Evolutionary conservation across 2,113 vertebrate genomes (phyloP).

Genomic region (Ailurus styani): DNA sequence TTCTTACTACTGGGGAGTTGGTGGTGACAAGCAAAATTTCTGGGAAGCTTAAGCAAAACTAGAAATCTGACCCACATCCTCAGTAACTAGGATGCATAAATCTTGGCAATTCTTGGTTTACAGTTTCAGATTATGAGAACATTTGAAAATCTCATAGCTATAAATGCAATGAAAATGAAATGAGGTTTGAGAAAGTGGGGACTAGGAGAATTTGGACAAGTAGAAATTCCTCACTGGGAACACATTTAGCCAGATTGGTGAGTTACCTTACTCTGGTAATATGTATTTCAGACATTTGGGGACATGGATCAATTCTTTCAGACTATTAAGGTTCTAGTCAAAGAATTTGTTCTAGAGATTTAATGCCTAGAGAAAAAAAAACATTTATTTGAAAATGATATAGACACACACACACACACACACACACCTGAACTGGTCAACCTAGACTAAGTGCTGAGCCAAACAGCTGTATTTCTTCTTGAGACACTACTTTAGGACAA

Average conservation of each 20-base stretch:
- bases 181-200: neutral
- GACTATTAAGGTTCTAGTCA: neutral
- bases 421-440: neutral
- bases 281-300: neutral
- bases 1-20: neutral
- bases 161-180: constrained; percentile 16
- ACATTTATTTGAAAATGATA: neutral
- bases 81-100: neutral
- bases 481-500: neutral
- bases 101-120: neutral
- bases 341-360: neutral
- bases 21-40: neutral
- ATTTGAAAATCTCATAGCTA: neutral
- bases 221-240: neutral
- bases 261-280: neutral
- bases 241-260: neutral
- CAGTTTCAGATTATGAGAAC: neutral
- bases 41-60: neutral
- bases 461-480: neutral
- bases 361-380: neutral
- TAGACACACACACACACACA: neutral
- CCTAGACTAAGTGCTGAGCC: neutral
- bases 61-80: neutral
- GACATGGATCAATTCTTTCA: neutral
- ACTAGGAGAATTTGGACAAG: neutral